Evolutionary conservation across 2,113 vertebrate genomes (phyloP).

Genomic region (Chaetodon trifascialis): DNA sequence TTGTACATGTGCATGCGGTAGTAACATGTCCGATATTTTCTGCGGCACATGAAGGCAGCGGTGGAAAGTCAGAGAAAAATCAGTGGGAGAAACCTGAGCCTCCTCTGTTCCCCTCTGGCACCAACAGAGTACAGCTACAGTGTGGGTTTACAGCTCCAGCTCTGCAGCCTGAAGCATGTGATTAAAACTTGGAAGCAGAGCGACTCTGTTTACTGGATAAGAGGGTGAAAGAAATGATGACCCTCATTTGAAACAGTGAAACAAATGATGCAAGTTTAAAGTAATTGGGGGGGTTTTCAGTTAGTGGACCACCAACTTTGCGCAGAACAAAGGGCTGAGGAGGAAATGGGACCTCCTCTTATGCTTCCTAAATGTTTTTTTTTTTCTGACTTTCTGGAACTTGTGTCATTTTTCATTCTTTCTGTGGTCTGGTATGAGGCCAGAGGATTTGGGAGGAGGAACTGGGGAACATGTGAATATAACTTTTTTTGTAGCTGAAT

Average conservation of each 20-base stretch:
- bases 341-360: constrained; percentile 63
- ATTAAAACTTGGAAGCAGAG: constrained; percentile 53
- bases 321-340: constrained; percentile 42
- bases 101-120: constrained; percentile 67
- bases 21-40: constrained; percentile 23
- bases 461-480: constrained; percentile 10
- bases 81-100: constrained; percentile 74
- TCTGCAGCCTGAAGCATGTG: constrained; percentile 66
- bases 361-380: constrained; percentile 42
- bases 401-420: constrained; percentile 64
- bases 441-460: constrained; percentile 33
- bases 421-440: constrained; percentile 60
- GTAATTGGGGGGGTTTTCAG: constrained; percentile 24
- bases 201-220: constrained; percentile 34
- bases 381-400: constrained; percentile 38
- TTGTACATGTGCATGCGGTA: neutral
- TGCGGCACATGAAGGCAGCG: constrained; percentile 46
- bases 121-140: constrained; percentile 53
- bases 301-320: constrained; percentile 54
- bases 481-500: constrained; percentile 17
- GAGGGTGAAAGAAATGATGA: neutral
- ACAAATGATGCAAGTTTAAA: neutral
- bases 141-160: constrained; percentile 55
- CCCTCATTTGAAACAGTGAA: constrained; percentile 1
- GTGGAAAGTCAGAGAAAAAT: constrained; percentile 70